Evolutionary conservation across 2,888 invertebrate genomes (phyloP).

Genomic region (Lycocerus yunnanus): DNA sequence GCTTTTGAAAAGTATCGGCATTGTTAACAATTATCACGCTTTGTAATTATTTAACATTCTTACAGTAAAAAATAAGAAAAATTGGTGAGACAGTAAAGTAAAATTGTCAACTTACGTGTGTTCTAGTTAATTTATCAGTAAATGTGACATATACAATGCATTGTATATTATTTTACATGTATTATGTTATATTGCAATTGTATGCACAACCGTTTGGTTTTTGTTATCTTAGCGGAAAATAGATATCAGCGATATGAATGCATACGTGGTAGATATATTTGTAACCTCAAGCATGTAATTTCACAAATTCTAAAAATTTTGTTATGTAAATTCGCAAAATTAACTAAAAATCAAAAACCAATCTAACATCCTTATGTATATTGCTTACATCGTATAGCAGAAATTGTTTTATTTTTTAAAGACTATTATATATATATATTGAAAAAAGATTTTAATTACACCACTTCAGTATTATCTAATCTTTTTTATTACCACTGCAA

Average conservation of each 20-base stretch:
- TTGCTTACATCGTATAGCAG: too few relatives aligned
- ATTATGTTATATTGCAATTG: conserved; percentile 37
- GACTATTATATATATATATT: too few relatives aligned
- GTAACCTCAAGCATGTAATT: conserved; percentile 26
- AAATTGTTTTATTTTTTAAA: too few relatives aligned
- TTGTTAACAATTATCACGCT: not conserved
- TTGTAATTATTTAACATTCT: not conserved
- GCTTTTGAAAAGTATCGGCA: too few relatives aligned
- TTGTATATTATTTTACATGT: conserved; percentile 33
- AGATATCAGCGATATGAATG: conserved; percentile 44
- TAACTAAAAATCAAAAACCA: not conserved
- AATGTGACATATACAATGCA: conserved; percentile 32
- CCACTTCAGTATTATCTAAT: too few relatives aligned
- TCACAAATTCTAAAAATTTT: conserved; percentile 5
- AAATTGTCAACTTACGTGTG: conserved; percentile 9
- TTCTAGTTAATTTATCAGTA: conserved; percentile 26
- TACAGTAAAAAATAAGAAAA: not conserved
- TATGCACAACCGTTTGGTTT: conserved; percentile 41
- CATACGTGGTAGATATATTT: conserved; percentile 29
- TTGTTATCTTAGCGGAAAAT: conserved; percentile 42
- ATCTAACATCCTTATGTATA: too few relatives aligned
- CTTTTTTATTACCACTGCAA: too few relatives aligned
- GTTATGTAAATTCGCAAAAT: not conserved
- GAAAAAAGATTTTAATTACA: too few relatives aligned
- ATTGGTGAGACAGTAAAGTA: not conserved